Evolutionary conservation across 2,113 vertebrate genomes (phyloP).

Genomic region (Sorex araneus): DNA sequence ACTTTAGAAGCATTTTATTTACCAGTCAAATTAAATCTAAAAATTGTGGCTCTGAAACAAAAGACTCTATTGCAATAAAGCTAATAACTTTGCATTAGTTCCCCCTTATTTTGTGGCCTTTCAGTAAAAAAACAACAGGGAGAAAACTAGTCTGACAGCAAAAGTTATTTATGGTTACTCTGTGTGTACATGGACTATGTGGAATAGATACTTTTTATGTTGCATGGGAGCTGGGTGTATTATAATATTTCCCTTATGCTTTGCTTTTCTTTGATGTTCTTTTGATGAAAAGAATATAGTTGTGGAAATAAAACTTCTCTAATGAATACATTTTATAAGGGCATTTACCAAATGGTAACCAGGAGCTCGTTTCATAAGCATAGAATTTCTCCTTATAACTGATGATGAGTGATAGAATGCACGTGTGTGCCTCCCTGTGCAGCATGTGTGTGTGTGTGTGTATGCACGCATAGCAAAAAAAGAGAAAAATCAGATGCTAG

Average conservation of each 20-base stretch:
- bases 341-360: conserved; percentile 52
- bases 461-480: too few relatives aligned
- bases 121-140: conserved; percentile 37
- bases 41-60: conserved; percentile 71
- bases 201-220: not conserved
- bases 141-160: conserved; percentile 9
- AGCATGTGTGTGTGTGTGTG: too few relatives aligned
- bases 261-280: conserved; percentile 41
- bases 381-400: conserved; percentile 59
- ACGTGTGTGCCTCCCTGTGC: fast-evolving
- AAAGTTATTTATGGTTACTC: conserved; percentile 4
- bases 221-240: not conserved
- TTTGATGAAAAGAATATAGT: conserved; percentile 47
- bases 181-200: not conserved
- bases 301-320: conserved; percentile 41
- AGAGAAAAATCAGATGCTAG: too few relatives aligned
- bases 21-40: conserved; percentile 68
- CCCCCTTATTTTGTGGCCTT: conserved; percentile 1
- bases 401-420: not conserved
- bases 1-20: conserved; percentile 82
- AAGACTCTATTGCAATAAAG: conserved; percentile 39
- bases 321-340: conserved; percentile 42
- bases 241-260: conserved; percentile 14
- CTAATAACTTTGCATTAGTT: conserved; percentile 5
- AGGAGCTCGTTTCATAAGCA: conserved; percentile 33